Conservation (phyloP, 2,113 vertebrate genomes). For the Malurus melanocephalus region DNA sequence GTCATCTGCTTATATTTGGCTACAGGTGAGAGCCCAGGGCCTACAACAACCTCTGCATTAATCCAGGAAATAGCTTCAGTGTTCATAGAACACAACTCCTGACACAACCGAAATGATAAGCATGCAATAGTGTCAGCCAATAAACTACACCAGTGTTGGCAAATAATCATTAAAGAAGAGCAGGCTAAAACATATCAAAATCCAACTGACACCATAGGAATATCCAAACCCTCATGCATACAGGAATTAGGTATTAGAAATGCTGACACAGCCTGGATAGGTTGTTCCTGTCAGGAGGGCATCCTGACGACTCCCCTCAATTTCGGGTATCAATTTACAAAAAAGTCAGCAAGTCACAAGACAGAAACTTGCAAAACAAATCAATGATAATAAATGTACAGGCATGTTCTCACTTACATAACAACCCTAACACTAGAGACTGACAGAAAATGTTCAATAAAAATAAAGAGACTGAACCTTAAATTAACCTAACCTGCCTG, state of each 20-base stretch:
- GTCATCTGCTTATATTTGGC: neutral
- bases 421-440: neutral
- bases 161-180: neutral
- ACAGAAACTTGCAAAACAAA: neutral
- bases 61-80: neutral
- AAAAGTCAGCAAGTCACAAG: neutral
- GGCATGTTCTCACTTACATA: neutral
- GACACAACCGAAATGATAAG: neutral
- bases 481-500: neutral
- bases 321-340: neutral
- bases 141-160: neutral
- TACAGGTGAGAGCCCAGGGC: neutral
- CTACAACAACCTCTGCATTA: neutral
- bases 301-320: neutral
- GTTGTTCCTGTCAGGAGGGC: neutral
- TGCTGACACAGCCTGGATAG: neutral
- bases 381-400: neutral
- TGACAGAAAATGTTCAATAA: neutral
- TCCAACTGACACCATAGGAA: neutral
- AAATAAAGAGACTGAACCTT: neutral
- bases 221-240: neutral
- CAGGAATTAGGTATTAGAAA: neutral
- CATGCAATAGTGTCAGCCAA: neutral
- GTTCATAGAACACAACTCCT: neutral
- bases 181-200: neutral